Conservation (phyloP, 2,888 invertebrate genomes). For the Plebejus argus region DNA sequence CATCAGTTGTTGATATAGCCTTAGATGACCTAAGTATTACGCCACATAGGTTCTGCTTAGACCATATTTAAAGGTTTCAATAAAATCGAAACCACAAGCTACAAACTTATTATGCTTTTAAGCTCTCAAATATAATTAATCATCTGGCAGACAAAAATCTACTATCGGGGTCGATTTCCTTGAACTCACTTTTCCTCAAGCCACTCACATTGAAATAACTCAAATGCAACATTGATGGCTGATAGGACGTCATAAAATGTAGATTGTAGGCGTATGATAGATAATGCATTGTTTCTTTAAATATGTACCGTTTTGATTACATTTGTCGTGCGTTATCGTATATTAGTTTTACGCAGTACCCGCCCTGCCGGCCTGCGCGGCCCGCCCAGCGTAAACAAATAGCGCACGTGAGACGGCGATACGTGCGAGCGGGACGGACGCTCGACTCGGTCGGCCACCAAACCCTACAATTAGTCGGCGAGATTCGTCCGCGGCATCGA, state of each 20-base stretch:
- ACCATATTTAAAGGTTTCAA: background rate
- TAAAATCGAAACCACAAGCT: background rate
- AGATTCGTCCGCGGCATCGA: conserved; percentile 79
- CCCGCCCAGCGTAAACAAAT: conserved; percentile 69
- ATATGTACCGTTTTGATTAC: conserved; percentile 47
- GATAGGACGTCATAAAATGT: background rate
- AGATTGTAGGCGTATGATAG: conserved; percentile 19
- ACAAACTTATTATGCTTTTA: background rate
- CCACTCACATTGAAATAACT: background rate
- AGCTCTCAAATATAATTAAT: background rate
- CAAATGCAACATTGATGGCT: background rate
- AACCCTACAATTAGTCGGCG: conserved; percentile 80
- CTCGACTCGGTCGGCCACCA: conserved; percentile 56
- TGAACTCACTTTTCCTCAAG: background rate
- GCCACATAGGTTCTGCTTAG: background rate
- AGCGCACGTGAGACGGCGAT: conserved; percentile 48
- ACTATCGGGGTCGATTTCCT: background rate
- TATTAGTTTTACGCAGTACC: conserved; percentile 66
- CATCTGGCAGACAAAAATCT: background rate
- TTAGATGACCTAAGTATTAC: background rate
- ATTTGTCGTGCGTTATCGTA: conserved; percentile 48
- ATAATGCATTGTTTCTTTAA: conserved; percentile 29
- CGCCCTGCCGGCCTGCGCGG: conserved; percentile 75
- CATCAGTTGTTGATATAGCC: background rate
- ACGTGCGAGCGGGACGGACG: conserved; percentile 54